phyloP scores from a whole-genome alignment of 2,797 vertebrate species.

The Liparis tanakae region DNA sequence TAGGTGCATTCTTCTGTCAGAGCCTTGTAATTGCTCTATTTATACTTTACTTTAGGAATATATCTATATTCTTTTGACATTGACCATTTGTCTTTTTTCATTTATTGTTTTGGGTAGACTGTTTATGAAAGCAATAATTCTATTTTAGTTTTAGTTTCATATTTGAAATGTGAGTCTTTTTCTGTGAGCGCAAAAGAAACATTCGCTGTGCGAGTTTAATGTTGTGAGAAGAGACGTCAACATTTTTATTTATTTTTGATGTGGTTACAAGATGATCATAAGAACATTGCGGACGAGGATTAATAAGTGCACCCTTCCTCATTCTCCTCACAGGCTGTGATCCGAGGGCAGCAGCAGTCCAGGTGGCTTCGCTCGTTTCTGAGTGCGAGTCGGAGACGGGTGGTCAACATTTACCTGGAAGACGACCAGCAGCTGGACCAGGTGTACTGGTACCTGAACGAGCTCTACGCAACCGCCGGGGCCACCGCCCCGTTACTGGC shows the following conservation, averaged over 20 bases:
- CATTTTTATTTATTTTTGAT: neutral
- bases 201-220: neutral
- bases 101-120: neutral
- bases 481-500: constrained; percentile 55
- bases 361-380: constrained; percentile 87
- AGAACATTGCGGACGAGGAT: neutral
- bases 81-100: neutral
- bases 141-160: neutral
- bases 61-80: neutral
- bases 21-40: neutral
- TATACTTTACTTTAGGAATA: neutral
- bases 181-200: neutral
- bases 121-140: neutral
- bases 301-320: neutral
- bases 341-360: constrained; percentile 86
- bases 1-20: neutral
- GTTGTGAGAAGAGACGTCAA: neutral
- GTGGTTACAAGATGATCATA: too few species aligned
- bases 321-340: constrained; percentile 78
- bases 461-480: constrained; percentile 75
- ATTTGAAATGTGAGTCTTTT: neutral
- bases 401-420: constrained; percentile 90
- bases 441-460: constrained; percentile 87
- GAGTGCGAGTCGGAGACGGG: constrained; percentile 62
- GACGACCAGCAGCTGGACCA: constrained; percentile 90